Evolutionary conservation across 2,113 vertebrate genomes (phyloP).

Genomic region (Callocephalon fimbriatum): DNA sequence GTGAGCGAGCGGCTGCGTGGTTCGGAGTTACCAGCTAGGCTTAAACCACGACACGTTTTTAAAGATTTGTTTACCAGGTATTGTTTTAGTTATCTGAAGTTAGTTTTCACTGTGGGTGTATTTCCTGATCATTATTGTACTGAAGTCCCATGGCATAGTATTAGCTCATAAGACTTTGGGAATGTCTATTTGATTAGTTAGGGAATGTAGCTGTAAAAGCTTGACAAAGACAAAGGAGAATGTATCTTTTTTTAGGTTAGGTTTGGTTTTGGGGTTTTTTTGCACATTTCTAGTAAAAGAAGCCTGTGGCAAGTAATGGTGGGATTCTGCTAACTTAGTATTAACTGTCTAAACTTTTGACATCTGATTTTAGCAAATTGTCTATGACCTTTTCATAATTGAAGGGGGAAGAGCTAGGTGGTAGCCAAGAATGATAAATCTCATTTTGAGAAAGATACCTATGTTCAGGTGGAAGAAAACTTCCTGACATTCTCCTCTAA

Average conservation of each 20-base stretch:
- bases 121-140: not conserved
- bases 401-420: not conserved
- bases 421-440: not conserved
- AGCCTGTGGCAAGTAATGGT: not conserved
- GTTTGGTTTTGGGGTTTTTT: not conserved
- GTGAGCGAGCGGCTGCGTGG: too few relatives aligned
- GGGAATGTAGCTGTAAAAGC: not conserved
- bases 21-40: too few relatives aligned
- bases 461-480: not conserved
- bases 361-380: not conserved
- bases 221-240: not conserved
- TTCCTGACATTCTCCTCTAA: not conserved
- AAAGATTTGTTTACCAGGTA: not conserved
- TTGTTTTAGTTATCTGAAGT: not conserved
- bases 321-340: not conserved
- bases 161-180: not conserved
- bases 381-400: not conserved
- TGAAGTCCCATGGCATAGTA: not conserved
- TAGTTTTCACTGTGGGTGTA: not conserved
- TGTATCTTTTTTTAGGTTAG: rapidly evolving
- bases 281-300: not conserved
- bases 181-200: not conserved
- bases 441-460: not conserved
- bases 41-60: too few relatives aligned
- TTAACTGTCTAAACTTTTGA: not conserved